Base-by-base conservation (phyloP, 2,888 invertebrate genomes). In the Athrips mouffetella region DNA sequence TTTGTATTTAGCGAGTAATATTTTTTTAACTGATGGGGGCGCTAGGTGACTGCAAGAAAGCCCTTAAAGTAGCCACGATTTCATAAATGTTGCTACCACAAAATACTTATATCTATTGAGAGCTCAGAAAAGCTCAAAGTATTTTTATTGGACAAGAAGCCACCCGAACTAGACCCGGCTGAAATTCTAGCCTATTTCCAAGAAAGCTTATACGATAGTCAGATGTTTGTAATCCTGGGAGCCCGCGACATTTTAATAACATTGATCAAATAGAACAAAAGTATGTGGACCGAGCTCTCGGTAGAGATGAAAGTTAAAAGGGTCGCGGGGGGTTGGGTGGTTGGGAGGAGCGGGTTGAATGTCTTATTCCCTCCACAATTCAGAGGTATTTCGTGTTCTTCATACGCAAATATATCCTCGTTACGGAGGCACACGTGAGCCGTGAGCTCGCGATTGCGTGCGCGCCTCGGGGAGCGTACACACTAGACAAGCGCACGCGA, bases 401-500 rank as follows among this genome's bases (percentile, higher is more conserved):
- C 88, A 88, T 88, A 88, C 88, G 88, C 88, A 88, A 88, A 88
- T 88, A 88, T 88, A 86, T 88, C 86, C 86, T 87, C 87, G 88
- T 88, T 88, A 88, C 79, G 70, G 73, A 70, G 80, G 82, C 80
- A 81, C 86, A 86, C 85, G 87, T 86, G 85, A 85, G 83, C 71
- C 82, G 87, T 86, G 85, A 85, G 83, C 71, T 82, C 67, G 67
- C 80, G 82, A 86, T 87, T 87, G 87, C 85, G 83, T 81, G 76
- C 74, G 77, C 76, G 77, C 70, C 76, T 68, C 55, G 3, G 11
- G 37, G 37, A n/a, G 2, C 1, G 37, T 37, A 21, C 37, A 21
- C 20, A 37, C 37, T 5, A 20, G 11, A 4, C n/a, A 21, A 4
- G 21, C 5, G 1, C 10, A 11, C 6, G 20, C 20, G 37, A 33